These are phyloP conservation scores for Drosophila erecta DNA, from an alignment of 1,140 invertebrate genomes.

Conservation along the genomic window DNA sequence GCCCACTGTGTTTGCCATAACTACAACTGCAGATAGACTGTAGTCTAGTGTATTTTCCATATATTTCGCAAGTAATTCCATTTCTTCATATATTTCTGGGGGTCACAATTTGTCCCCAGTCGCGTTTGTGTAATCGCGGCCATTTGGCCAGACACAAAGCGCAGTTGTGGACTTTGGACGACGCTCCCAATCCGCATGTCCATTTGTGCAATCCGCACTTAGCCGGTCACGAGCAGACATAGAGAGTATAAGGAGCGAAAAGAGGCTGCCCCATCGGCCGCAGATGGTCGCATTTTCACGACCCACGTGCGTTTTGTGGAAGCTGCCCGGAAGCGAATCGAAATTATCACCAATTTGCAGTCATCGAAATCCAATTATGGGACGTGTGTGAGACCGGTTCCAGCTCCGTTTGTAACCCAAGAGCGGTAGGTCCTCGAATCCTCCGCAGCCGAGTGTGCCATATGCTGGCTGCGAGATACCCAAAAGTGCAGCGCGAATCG, in stretches of 20 bases:
- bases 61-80: neutral
- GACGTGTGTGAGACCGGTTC: constrained; percentile 46
- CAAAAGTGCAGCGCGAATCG: constrained; percentile 51
- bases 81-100: neutral
- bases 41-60: neutral
- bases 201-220: constrained; percentile 52
- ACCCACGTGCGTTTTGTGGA: constrained; percentile 65
- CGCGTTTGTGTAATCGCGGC: constrained; percentile 11
- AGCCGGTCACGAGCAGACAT: constrained; percentile 70
- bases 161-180: constrained; percentile 24
- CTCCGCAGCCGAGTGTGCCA: constrained; percentile 46
- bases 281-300: constrained; percentile 72
- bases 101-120: constrained; percentile 8
- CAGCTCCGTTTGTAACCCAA: constrained; percentile 24
- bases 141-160: constrained; percentile 46
- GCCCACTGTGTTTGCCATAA: neutral
- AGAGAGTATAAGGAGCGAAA: constrained; percentile 18
- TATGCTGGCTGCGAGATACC: constrained; percentile 54
- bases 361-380: constrained; percentile 84
- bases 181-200: constrained; percentile 27
- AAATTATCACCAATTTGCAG: constrained; percentile 85
- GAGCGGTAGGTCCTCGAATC: constrained; percentile 19
- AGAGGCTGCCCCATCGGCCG: constrained; percentile 33
- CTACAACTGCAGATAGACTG: neutral
- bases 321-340: constrained; percentile 69